Evolutionary conservation across 92 coral and sea anemone genomes (phyloP).

Genomic region (Plumapathes pennacea): DNA sequence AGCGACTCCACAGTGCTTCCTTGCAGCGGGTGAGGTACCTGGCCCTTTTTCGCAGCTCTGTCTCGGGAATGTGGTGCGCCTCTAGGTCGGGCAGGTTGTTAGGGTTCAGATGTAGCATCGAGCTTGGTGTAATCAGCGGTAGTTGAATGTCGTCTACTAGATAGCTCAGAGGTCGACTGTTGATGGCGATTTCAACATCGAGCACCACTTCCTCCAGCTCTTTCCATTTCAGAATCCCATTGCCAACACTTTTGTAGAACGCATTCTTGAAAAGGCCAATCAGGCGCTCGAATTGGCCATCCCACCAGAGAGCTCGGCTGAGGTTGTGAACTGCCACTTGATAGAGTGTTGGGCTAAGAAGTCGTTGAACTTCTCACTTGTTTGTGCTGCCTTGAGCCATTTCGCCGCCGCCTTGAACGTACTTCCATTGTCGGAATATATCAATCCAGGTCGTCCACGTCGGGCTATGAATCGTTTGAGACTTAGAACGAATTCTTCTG

Average conservation of each 20-base stretch:
- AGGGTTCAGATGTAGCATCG: constrained; percentile 21
- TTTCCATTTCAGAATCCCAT: constrained; percentile 16
- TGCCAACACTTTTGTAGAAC: constrained; percentile 30
- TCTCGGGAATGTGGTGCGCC: constrained; percentile 7
- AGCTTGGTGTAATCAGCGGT: constrained; percentile 30
- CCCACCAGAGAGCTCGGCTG: background rate
- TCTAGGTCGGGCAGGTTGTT: constrained; percentile 26
- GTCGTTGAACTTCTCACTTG: constrained; percentile 16
- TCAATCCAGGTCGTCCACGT: constrained; percentile 3
- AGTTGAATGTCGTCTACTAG: constrained; percentile 27
- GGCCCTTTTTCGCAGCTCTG: constrained; percentile 13
- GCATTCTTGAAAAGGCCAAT: constrained; percentile 37
- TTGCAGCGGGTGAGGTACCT: too few species aligned
- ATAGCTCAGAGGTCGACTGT: constrained; percentile 14
- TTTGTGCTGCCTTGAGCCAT: too few species aligned
- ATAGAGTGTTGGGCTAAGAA: background rate
- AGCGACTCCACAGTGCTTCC: constrained; percentile 24
- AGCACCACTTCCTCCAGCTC: constrained; percentile 27
- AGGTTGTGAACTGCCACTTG: constrained; percentile 7
- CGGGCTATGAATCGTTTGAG: constrained; percentile 15
- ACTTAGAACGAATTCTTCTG: constrained; percentile 9
- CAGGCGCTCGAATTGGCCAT: constrained; percentile 18
- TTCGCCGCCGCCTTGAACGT: too few species aligned
- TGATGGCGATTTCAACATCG: constrained; percentile 29
- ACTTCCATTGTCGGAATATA: constrained; percentile 3